Conservation (phyloP, 1,140 invertebrate species). For the Vollenhovia emeryi region DNA sequence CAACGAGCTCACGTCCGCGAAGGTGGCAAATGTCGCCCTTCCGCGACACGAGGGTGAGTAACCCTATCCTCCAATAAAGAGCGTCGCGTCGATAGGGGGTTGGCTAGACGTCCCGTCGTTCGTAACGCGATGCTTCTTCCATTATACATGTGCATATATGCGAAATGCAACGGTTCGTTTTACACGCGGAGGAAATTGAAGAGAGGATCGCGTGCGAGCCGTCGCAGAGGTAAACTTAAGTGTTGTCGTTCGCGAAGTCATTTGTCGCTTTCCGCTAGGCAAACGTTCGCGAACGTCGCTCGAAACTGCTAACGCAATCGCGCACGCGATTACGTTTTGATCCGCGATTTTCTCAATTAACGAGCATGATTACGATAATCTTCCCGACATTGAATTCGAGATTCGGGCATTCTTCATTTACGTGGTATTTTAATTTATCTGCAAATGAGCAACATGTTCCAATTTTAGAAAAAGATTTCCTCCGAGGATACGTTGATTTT, state of each 20-base stretch:
- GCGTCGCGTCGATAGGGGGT: conserved; percentile 13
- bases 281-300: neutral
- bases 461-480: neutral
- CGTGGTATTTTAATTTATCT: neutral
- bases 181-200: conserved; percentile 37
- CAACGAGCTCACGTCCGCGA: conserved; percentile 29
- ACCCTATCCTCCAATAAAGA: conserved; percentile 25
- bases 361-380: neutral
- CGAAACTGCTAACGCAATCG: neutral
- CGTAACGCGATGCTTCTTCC: conserved; percentile 59
- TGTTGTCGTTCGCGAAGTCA: conserved; percentile 25
- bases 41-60: conserved; percentile 52
- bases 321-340: neutral
- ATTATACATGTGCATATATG: conserved; percentile 37
- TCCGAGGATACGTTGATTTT: neutral
- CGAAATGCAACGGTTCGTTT: conserved; percentile 47
- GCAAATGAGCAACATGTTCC: neutral
- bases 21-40: conserved; percentile 32
- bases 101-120: conserved; percentile 5
- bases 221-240: neutral
- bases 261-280: conserved; percentile 19
- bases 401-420: neutral
- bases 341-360: neutral
- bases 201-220: neutral
- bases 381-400: neutral